Base-by-base conservation (phyloP, 2,113 vertebrate genomes). In the Elephas maximus region DNA sequence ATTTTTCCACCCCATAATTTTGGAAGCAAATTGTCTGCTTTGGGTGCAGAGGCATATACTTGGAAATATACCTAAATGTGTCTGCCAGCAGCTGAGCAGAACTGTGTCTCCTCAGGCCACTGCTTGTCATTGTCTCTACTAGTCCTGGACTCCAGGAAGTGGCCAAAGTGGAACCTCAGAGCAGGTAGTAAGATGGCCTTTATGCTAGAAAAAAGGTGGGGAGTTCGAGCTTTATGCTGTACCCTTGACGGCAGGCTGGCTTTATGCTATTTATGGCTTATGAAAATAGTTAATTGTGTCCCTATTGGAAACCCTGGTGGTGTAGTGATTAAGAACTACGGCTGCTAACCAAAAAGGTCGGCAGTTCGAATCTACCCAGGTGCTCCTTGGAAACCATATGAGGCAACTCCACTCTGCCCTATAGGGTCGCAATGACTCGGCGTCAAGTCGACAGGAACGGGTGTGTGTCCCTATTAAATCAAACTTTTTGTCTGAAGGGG, bases 41-140 rank as follows among this genome's bases (percentile, higher is more conserved):
- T 84, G 83, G 37, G 69, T 37, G 44, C 48, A 26, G 18, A 83
- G n/a, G 33, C 20, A 53, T 63, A 41, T 37, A 83, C 57, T 45
- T 84, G 76, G 45, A 91, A 91, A 92, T 48, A 67, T 4, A 78
- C 30, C 28, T 69, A 69, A 51, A 5, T 63, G 82, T 85, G 37
- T 14, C 7, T 83, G 79, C 28, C 28, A 91, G 83, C 10, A 18
- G 14, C 4, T 1, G 0, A 60, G 37, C 1, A 3, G 57, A 37
- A 0, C 57, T 28, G 6, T 33, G 74, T 23, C 9, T 77, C 20
- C 84, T 60, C 10, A 2, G 4, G 6, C 63, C 45, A 6, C 26
- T 10, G 4, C 23, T 18, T 48, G 28, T 17, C 44, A 24, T 9
- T 3, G 28, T 18, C 15, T 23, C 73, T 60, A 12, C 33, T 26